Evolutionary conservation across 1,140 invertebrate genomes (phyloP).

Genomic region (Drosophila rufa): DNA sequence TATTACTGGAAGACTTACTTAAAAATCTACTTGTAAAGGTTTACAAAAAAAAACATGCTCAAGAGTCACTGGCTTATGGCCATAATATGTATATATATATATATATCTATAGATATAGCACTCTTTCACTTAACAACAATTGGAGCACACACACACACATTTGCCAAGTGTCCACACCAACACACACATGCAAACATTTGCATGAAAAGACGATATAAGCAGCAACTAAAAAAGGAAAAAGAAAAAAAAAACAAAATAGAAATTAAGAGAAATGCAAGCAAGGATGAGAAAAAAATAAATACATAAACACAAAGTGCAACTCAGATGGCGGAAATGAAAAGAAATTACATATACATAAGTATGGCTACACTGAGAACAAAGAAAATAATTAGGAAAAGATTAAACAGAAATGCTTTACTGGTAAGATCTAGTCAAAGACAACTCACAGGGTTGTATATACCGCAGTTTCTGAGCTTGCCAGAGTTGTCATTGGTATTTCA

Average conservation of each 20-base stretch:
- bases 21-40: not conserved
- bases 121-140: slow-evolving; percentile 69
- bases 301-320: slow-evolving; percentile 56
- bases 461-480: not conserved
- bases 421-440: not conserved
- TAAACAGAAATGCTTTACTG: too few relatives aligned
- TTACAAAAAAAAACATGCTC: not conserved
- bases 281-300: slow-evolving; percentile 22
- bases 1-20: not conserved
- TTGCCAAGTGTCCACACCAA: slow-evolving; percentile 57
- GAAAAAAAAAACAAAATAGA: slow-evolving; percentile 49
- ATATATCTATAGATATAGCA: slow-evolving; percentile 14
- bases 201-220: slow-evolving; percentile 69
- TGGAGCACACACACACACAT: slow-evolving; percentile 53
- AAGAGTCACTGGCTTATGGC: not conserved
- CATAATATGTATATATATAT: not conserved
- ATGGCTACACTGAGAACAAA: not conserved
- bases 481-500: not conserved
- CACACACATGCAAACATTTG: slow-evolving; percentile 50
- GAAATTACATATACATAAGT: slow-evolving; percentile 70
- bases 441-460: too few relatives aligned
- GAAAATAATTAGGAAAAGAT: too few relatives aligned
- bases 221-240: slow-evolving; percentile 74
- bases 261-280: slow-evolving; percentile 66
- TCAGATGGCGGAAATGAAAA: slow-evolving; percentile 73